Base-by-base conservation (phyloP, 2,797 vertebrate genomes). In the Rhabdomys pumilio region DNA sequence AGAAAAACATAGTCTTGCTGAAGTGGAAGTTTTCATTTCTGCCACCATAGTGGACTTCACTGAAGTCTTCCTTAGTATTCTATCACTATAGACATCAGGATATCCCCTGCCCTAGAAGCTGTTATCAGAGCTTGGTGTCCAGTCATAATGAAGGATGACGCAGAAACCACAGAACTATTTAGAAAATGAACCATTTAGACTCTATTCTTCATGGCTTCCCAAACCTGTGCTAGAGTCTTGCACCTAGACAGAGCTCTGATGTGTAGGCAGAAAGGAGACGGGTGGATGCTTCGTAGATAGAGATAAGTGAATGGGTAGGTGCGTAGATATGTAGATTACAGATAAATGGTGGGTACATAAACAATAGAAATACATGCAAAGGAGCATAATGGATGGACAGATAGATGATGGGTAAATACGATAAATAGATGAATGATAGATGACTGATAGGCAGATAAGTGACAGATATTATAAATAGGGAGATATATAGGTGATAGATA, bases 31-130 rank as follows among this genome's bases (percentile, higher is more conserved):
- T 50, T 63, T 24, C 26, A 31, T 13, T 22, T 65, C 24, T 67
- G 13, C 17, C 0, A 0, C 63, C 12, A 67, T 8, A 6, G 1
- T 6, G 9, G 26, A 11, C 26, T 14, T 38, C 3, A 24, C 5
- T 2, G 19, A 15, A 50, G 22, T 53, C 3, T 24, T 61, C 31
- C 14, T 84, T 34, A 20, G 22, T 72, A 6, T 10, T 55, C 22
- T 0, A 31, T 69, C 47, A 31, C 34, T 34, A 7, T 8, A 26
- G 57, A 41, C 79, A 31, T 6, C n/a, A 26, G n/a, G 3, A 17
- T 2, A 14, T 8, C 55, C 41, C n/a, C 9, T 34, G 3, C 14
- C 13, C 67, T 73, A 22, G 41, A 44, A 34, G 7, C 6, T 50
- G 67, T 11, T n/a, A 1, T 77, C 0, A 2, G 59, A 13, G 20